A percentile compares a stretch with the other conserved stretches of the same genome.
These are phyloP conservation scores for Dromius quadrimaculatus DNA, from an alignment of 2,888 invertebrate species.

Conservation along the genomic window DNA sequence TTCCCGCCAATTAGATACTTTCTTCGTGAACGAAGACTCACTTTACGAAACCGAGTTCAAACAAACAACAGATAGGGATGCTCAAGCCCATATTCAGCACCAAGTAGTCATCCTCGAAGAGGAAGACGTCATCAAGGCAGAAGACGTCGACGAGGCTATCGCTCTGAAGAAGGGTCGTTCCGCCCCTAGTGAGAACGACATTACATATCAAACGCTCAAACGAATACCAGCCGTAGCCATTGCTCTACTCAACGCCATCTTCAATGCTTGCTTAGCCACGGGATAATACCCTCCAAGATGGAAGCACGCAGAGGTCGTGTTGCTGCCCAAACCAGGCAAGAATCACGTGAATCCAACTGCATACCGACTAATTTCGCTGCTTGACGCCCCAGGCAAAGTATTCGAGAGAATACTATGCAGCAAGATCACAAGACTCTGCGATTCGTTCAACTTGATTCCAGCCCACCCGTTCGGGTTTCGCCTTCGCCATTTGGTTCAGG, in stretches of 20 bases:
- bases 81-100: too few relatives aligned
- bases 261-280: neutral
- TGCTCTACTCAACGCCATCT: neutral
- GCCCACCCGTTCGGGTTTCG: conserved; percentile 2
- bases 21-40: too few relatives aligned
- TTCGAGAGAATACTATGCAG: neutral
- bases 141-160: neutral
- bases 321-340: conserved; percentile 12
- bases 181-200: neutral
- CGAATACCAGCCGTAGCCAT: neutral
- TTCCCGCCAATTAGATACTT: too few relatives aligned
- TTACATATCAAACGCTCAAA: neutral
- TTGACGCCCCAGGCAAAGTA: neutral
- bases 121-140: neutral
- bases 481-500: neutral
- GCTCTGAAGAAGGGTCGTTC: neutral
- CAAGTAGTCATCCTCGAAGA: neutral
- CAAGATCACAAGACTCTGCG: neutral
- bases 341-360: neutral
- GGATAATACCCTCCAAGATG: neutral
- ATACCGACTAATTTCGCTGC: conserved; percentile 16
- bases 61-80: too few relatives aligned
- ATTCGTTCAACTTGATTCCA: neutral
- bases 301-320: neutral
- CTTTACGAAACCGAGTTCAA: too few relatives aligned